These are phyloP conservation scores for Neodontobutis hainanensis DNA, from an alignment of 2,113 vertebrate genomes.

Conservation along the genomic window DNA sequence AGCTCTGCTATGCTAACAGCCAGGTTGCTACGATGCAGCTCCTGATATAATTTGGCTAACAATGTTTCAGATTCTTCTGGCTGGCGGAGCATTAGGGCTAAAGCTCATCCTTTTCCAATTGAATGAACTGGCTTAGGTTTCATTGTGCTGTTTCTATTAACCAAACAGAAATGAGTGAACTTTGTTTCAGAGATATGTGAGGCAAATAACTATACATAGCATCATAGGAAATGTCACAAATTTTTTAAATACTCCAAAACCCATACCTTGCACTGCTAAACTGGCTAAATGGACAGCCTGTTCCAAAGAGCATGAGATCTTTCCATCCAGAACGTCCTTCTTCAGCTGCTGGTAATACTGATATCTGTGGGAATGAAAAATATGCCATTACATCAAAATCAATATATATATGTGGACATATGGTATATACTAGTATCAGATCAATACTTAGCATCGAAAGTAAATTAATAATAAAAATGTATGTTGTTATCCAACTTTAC, in stretches of 20 bases:
- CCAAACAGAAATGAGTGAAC: too few relatives aligned
- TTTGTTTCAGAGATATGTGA: too few relatives aligned
- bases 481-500: too few relatives aligned
- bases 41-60: constrained; percentile 77
- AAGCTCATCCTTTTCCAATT: background rate
- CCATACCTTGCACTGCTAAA: constrained; percentile 95
- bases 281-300: constrained; percentile 93
- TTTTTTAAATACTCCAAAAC: background rate
- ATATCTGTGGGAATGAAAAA: constrained; percentile 81
- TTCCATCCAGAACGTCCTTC: constrained; percentile 95
- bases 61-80: constrained; percentile 74
- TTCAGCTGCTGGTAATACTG: constrained; percentile 99
- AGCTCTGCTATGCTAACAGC: constrained; percentile 67
- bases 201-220: too few relatives aligned
- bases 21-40: constrained; percentile 55
- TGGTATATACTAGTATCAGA: too few relatives aligned
- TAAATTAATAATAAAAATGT: too few relatives aligned
- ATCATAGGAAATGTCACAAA: too few relatives aligned
- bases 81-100: constrained; percentile 42
- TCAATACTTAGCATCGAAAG: too few relatives aligned
- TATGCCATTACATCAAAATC: background rate
- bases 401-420: too few relatives aligned
- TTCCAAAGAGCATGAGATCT: constrained; percentile 91
- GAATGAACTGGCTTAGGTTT: constrained; percentile 6
- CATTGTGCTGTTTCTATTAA: background rate